Evolutionary conservation across 2,113 vertebrate species (phyloP).

Genomic region (human): GRCh38 chr11:56625001-56625500

Average conservation of each 20-base stretch:
- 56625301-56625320: background rate
- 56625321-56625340: background rate
- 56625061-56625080: background rate
- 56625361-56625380: background rate
- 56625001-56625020: rapidly evolving
- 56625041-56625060: background rate
- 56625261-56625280: background rate
- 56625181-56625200: background rate
- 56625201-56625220: background rate
- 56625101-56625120: background rate
- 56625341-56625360: background rate
- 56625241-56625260: background rate
- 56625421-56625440: background rate
- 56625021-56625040: background rate
- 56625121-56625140: background rate
- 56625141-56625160: background rate
- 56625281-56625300: background rate
- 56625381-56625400: background rate
- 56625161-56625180: background rate
- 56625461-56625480: too few species aligned
- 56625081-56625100: background rate
- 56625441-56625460: too few species aligned
- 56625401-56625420: background rate
- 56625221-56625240: background rate
- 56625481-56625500: too few species aligned